phyloP scores from a whole-genome alignment of 2,888 invertebrate species.

The Amphipoea lucens region DNA sequence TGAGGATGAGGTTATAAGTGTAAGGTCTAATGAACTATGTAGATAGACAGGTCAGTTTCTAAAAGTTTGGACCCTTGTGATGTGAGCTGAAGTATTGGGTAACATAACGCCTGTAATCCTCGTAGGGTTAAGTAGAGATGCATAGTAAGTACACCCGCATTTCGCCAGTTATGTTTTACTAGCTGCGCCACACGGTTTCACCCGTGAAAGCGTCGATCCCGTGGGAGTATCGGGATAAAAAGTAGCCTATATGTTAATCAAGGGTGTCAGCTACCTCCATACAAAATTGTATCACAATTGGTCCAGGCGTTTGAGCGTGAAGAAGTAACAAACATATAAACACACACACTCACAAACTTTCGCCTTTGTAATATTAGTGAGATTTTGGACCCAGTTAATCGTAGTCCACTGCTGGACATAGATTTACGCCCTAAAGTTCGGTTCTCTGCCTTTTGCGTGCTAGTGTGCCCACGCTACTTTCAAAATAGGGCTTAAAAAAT shows the following conservation, averaged over 20 bases:
- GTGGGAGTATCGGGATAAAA: too few species aligned
- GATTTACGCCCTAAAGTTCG: not conserved
- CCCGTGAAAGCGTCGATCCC: too few species aligned
- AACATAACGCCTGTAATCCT: not conserved
- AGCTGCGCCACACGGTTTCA: too few species aligned
- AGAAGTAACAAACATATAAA: too few species aligned
- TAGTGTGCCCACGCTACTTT: not conserved
- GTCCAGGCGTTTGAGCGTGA: too few species aligned
- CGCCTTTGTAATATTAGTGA: too few species aligned
- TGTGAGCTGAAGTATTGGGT: not conserved
- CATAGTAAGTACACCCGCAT: not conserved
- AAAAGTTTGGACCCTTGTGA: not conserved
- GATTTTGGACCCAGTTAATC: not conserved
- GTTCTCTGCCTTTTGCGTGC: not conserved
- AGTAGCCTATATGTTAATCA: too few species aligned
- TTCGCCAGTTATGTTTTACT: not conserved
- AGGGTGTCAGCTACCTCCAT: too few species aligned
- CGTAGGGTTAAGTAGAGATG: not conserved
- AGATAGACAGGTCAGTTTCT: slow-evolving; percentile 15
- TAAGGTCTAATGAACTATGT: not conserved
- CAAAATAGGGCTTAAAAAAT: not conserved
- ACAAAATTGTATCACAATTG: too few species aligned
- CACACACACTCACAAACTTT: too few species aligned
- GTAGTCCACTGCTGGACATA: not conserved
- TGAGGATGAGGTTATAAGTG: slow-evolving; percentile 79